phyloP scores from a whole-genome alignment of 1,140 invertebrate genomes.

The Kradibia gibbosae region DNA sequence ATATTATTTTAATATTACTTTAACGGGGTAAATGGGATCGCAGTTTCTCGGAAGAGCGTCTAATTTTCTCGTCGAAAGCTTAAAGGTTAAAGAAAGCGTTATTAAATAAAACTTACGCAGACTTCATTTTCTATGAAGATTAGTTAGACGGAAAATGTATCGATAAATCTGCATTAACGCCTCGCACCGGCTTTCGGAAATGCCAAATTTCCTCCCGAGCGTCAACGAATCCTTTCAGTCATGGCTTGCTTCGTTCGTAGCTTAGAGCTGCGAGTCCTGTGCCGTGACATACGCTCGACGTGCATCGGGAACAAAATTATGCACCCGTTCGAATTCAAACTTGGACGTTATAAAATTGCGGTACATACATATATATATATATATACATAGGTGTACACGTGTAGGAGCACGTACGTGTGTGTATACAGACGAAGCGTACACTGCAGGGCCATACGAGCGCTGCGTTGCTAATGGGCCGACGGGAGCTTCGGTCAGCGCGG shows the following conservation, averaged over 20 bases:
- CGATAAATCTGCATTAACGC: background rate
- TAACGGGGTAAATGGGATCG: no score
- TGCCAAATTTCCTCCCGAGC: background rate
- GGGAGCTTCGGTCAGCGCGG: no score
- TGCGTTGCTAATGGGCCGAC: no score
- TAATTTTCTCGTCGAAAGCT: conserved; percentile 12
- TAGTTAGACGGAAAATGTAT: background rate
- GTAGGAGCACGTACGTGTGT: no score
- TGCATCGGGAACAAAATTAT: no score
- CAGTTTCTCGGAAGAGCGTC: conserved; percentile 10
- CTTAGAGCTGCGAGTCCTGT: no score
- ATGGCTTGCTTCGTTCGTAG: background rate
- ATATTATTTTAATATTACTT: no score
- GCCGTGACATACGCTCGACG: no score
- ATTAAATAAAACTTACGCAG: conserved; percentile 44
- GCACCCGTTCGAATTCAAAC: conserved; percentile 35
- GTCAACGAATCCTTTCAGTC: conserved; percentile 22
- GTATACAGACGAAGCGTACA: no score
- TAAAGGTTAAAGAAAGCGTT: background rate
- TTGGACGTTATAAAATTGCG: background rate
- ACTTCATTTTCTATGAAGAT: conserved; percentile 37
- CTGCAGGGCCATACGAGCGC: no score
- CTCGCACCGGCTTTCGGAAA: no score
- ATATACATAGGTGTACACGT: no score
- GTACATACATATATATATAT: background rate